phyloP scores from a whole-genome alignment of 2,113 vertebrate genomes.

The Anhinga anhinga region DNA sequence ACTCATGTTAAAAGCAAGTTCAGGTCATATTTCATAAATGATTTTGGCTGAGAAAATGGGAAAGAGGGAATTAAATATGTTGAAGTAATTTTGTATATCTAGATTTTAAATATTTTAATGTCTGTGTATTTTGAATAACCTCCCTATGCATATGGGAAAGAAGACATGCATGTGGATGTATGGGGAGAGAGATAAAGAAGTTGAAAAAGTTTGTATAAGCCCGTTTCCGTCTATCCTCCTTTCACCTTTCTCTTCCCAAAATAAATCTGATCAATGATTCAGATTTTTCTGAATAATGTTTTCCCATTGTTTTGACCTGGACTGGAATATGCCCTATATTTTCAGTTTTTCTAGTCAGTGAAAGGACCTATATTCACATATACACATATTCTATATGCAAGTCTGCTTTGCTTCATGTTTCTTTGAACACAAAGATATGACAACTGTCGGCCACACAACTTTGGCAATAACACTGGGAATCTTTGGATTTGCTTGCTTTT shows the following conservation, averaged over 20 bases:
- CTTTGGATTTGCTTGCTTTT: not conserved
- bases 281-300: not conserved
- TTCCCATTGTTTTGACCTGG: not conserved
- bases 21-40: not conserved
- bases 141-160: not conserved
- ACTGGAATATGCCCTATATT: not conserved
- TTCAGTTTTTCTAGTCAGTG: not conserved
- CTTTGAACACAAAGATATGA: not conserved
- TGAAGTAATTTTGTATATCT: not conserved
- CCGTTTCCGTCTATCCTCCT: not conserved
- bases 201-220: not conserved
- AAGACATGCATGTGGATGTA: not conserved
- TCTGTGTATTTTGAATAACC: not conserved
- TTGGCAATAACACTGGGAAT: not conserved
- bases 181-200: not conserved
- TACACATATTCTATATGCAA: not conserved
- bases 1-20: not conserved
- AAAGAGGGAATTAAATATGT: not conserved
- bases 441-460: not conserved
- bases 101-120: not conserved
- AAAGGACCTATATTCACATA: not conserved
- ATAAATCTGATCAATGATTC: not conserved
- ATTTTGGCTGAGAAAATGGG: not conserved
- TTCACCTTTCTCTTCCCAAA: not conserved
- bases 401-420: not conserved